Base-by-base conservation (phyloP, 2,113 vertebrate genomes). In the Phalacrocorax carbo region DNA sequence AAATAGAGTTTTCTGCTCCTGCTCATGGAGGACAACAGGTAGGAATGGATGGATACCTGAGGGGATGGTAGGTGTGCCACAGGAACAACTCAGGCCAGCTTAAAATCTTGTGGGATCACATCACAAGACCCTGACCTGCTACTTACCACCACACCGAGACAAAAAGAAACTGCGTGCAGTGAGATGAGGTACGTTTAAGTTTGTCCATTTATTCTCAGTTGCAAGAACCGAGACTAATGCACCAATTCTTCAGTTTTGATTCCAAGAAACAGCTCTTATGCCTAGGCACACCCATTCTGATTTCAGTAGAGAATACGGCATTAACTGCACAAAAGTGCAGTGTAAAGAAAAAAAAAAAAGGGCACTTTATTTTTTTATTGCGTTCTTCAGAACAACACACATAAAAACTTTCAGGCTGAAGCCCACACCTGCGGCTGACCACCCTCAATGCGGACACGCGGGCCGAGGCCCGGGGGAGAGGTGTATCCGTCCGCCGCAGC, bases 41-140 rank as follows among this genome's bases (percentile, higher is more conserved):
- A 75, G 51, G 46, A 82, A 89, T 0, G 8, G 25, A 46, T 1
- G 5, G 27, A 54, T 7, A 54, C 20, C 57, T 26, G 51, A 57
- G 7, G 7, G 26, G 15, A 21, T 6, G 9, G 38, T 0, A 55
- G 29, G 3, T 34, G 12, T 49, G 36, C 36, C 36, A 81, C 44
- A 73, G 55, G 21, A 73, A 73, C 44, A n/a, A 38, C 34, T 55
- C 40, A 34, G 29, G 51, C 2, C 71, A 65, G 29, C 22, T 46
- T 40, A 18, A 25, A 58, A 17, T 5, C 6, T 4, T 27, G 18
- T 11, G 18, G 60, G 48, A 62, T 42, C 27, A 11, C 0, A 0
- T 40, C 40, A 51, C 19, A 4, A 58, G 30, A 51, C 40, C 26
- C 34, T 71, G 30, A 88, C 34, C 55, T 29, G 38, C 26, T 51